Evolutionary conservation across 2,888 invertebrate genomes (phyloP), one percentile per base, ranked within the genome.

Genomic region (Cybosia mesomella): DNA sequence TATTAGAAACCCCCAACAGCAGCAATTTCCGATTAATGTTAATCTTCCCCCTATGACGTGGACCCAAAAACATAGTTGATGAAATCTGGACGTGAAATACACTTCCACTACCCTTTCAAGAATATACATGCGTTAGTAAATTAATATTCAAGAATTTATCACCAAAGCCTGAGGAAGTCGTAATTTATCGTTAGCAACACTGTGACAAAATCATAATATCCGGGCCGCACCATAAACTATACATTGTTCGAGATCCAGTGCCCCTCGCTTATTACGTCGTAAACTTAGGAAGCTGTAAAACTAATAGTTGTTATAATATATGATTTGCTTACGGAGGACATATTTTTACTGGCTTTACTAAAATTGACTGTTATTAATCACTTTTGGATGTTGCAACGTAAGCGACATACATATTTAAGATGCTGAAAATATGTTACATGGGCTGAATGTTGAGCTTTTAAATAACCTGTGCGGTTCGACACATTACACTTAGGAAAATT

Each of bases 251-350:
- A 21, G 39, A 65, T 57, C 63, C 70, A 53, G 36, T 49, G n/a
- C 64, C 22, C 53, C 39, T 39, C 49, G 49, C 28, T 53, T 58
- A 59, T 58, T 57, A 43, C 58, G 49, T 74, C 75, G 69, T 74
- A 67, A 76, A 70, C 55, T 49, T 57, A 24, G 57, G 24, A 66
- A 43, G 39, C 62, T 64, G 67, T 79, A 62, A 70, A 71, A 73
- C 65, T 68, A 65, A 70, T 65, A 66, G 63, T 66, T 28, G 60
- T 60, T 60, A 61, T 66, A 53, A 49, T 60, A 34, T 49, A 58
- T 61, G 64, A 64, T 72, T 67, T 57, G 63, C 64, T 72, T 65
- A 2, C 21, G 62, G 62, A 60, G 58, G 58, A 55, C 71, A 59
- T 66, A 68, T 70, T 55, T 39, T 3, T 28, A 11, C n/a, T 4